Evolutionary conservation across 2,888 invertebrate genomes (phyloP).

Genomic region (Argyra leucocephala): DNA sequence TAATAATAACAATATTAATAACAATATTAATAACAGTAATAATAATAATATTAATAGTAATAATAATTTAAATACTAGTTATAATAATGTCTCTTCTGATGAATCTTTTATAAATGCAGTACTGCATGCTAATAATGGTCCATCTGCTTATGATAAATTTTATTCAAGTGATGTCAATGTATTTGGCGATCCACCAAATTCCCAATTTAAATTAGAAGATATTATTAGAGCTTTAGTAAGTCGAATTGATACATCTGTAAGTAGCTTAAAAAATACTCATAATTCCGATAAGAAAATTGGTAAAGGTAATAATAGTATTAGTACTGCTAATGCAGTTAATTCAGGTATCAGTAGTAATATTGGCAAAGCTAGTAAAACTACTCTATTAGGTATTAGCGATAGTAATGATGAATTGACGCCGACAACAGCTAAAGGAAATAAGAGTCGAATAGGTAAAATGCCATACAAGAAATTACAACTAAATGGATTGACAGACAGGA

Average conservation of each 20-base stretch:
- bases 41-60: slow-evolving; percentile 16
- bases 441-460: slow-evolving; percentile 16
- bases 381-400: slow-evolving; percentile 12
- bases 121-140: slow-evolving; percentile 80
- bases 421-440: slow-evolving; percentile 18
- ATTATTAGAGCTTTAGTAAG: slow-evolving; percentile 38
- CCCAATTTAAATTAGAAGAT: slow-evolving; percentile 33
- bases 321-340: slow-evolving; percentile 13
- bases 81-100: slow-evolving; percentile 24
- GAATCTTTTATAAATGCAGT: slow-evolving; percentile 55
- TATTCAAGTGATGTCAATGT: slow-evolving; percentile 50
- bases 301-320: background rate
- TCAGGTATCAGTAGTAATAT: slow-evolving; percentile 18
- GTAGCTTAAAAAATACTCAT: slow-evolving; percentile 10
- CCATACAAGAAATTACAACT: slow-evolving; percentile 38
- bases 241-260: slow-evolving; percentile 18
- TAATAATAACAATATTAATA: too few species aligned
- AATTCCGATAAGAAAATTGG: background rate
- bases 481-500: slow-evolving; percentile 36
- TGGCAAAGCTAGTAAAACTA: slow-evolving; percentile 16
- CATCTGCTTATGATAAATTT: slow-evolving; percentile 77
- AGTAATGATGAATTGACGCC: slow-evolving; percentile 13
- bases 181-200: slow-evolving; percentile 23
- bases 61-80: slow-evolving; percentile 7
- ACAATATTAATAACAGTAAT: too few species aligned